Percentiles rank a stretch among this genome's conserved stretches.
Conservation (phyloP, 2,113 vertebrate species). For the Pedionomus torquatus region DNA sequence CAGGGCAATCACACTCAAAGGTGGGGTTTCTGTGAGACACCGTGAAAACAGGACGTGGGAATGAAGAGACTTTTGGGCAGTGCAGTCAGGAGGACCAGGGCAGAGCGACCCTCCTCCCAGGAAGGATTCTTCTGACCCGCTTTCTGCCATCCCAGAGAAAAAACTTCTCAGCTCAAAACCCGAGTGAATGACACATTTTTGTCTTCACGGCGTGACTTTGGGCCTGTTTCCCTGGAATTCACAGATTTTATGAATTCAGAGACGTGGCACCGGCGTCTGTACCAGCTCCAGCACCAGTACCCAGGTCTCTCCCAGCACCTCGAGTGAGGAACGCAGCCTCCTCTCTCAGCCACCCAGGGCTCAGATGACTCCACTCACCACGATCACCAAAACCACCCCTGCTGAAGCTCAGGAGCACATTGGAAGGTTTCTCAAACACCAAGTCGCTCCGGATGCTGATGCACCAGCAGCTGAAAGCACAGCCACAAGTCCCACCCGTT, state of each 20-base stretch:
- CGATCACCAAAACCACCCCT: not conserved
- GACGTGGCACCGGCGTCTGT: fast-evolving
- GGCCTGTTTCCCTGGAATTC: not conserved
- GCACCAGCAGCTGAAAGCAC: not conserved
- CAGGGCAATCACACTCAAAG: fast-evolving
- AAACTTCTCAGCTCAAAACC: not conserved
- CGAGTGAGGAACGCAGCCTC: fast-evolving
- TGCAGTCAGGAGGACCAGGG: too few relatives aligned
- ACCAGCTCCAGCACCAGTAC: not conserved
- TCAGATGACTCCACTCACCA: not conserved
- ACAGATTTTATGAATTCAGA: not conserved
- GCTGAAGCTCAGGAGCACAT: not conserved
- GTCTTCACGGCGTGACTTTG: not conserved
- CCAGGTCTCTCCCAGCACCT: too few relatives aligned
- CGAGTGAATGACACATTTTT: not conserved
- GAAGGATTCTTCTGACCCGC: not conserved
- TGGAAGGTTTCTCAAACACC: not conserved
- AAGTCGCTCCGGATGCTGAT: not conserved
- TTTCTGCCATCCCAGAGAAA: not conserved
- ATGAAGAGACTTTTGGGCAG: not conserved
- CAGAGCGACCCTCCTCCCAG: not conserved
- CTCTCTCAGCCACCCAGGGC: not conserved
- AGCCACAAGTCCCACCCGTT: too few relatives aligned
- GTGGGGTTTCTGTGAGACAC: not conserved
- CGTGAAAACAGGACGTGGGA: not conserved